These are phyloP conservation scores for Noctua janthe DNA, from an alignment of 2,888 invertebrate genomes.

Conservation along the genomic window DNA sequence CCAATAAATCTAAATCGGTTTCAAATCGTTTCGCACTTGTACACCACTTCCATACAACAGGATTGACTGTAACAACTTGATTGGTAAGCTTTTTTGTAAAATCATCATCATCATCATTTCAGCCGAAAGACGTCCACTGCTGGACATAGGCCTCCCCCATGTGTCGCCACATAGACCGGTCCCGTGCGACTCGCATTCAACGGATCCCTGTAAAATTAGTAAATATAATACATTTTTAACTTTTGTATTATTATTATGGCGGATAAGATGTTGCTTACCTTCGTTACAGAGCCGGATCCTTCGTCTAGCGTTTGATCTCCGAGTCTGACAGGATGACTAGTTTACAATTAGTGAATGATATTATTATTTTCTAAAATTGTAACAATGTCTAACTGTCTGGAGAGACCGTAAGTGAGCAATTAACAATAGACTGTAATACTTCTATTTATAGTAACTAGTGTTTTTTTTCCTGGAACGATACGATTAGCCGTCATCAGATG, in stretches of 20 bases:
- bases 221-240: background rate
- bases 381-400: constrained; percentile 32
- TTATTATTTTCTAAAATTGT: background rate
- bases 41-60: background rate
- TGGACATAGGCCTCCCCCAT: too few species aligned
- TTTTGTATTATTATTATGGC: background rate
- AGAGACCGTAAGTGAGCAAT: constrained; percentile 34
- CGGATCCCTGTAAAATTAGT: too few species aligned
- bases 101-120: too few species aligned
- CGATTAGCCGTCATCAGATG: constrained; percentile 34
- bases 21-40: background rate
- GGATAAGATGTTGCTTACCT: background rate
- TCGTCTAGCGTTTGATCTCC: background rate
- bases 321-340: background rate
- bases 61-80: background rate
- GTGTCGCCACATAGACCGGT: too few species aligned
- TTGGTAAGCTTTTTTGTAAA: background rate
- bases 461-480: constrained; percentile 53
- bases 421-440: constrained; percentile 16
- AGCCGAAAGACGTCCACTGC: too few species aligned
- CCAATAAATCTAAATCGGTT: too few species aligned
- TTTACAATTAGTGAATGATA: background rate
- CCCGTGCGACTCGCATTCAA: too few species aligned
- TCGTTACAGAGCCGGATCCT: background rate
- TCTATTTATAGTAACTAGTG: constrained; percentile 53